Conservation (phyloP, 2,113 vertebrate genomes). For the Cephalopterus ornatus region DNA sequence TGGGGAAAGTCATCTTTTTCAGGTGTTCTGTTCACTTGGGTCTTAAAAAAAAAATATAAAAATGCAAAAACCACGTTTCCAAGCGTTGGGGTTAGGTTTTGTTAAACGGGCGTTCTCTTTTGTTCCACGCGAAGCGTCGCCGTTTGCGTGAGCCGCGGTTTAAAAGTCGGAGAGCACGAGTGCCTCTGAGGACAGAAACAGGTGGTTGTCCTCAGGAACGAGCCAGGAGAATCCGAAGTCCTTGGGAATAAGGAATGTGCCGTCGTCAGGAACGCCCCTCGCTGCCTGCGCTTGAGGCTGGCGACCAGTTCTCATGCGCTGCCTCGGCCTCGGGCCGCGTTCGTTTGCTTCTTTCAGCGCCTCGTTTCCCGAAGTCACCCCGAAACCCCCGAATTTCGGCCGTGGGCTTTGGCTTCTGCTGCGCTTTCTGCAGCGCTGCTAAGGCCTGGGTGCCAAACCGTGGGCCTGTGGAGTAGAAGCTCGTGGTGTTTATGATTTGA, state of each 20-base stretch:
- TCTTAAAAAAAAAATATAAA: background rate
- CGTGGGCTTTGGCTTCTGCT: background rate
- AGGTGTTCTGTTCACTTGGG: background rate
- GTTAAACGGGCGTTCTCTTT: background rate
- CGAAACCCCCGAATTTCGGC: background rate
- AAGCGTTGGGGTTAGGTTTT: background rate
- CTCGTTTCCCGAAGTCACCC: background rate
- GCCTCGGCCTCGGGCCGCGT: fast-evolving
- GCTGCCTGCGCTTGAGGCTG: background rate
- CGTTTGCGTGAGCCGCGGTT: background rate
- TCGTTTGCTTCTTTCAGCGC: background rate
- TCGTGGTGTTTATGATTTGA: background rate
- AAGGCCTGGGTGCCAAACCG: background rate
- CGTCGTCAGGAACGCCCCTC: background rate
- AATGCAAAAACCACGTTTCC: background rate
- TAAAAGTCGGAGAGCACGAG: background rate
- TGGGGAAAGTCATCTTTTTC: background rate
- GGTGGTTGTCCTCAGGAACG: background rate
- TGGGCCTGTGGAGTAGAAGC: background rate
- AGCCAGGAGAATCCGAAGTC: background rate
- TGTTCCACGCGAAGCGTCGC: background rate
- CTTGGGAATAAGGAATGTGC: background rate
- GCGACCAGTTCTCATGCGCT: background rate
- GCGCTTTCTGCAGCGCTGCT: background rate
- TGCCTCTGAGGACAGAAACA: background rate